Conservation (phyloP, 2,113 vertebrate species). For the Emydura subglobosa region DNA sequence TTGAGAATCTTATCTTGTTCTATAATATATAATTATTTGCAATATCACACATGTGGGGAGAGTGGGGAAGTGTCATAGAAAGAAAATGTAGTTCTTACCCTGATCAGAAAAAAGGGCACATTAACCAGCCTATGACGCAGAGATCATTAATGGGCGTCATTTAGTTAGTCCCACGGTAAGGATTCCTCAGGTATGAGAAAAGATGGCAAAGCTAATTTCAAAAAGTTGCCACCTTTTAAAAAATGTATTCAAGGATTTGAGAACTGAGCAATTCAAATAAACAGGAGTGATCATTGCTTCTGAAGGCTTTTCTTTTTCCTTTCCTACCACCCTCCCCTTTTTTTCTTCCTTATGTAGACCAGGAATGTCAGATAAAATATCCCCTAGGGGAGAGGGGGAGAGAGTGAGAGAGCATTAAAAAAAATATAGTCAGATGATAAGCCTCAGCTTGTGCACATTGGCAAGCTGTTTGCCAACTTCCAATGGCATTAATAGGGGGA, state of each 20-base stretch:
- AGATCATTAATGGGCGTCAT: conserved; percentile 69
- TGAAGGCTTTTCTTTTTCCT: neutral
- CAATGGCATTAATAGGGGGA: conserved; percentile 35
- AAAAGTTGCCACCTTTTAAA: conserved; percentile 60
- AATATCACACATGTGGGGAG: conserved; percentile 41
- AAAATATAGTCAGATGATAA: neutral
- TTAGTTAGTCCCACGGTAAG: conserved; percentile 62
- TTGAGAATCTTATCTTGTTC: conserved; percentile 27
- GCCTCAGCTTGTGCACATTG: neutral
- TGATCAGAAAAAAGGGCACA: conserved; percentile 66
- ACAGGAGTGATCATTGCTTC: neutral
- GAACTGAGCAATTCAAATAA: conserved; percentile 27
- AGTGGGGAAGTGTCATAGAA: conserved; percentile 48
- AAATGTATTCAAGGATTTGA: conserved; percentile 50
- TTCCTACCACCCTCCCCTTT: conserved; percentile 25
- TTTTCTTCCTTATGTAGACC: conserved; percentile 42
- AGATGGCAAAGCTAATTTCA: conserved; percentile 63
- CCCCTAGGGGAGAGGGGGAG: conserved; percentile 19
- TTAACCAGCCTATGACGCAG: conserved; percentile 4
- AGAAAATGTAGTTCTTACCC: conserved; percentile 58
- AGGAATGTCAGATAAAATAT: conserved; percentile 37
- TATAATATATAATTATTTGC: conserved; percentile 53
- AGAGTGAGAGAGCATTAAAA: conserved; percentile 24
- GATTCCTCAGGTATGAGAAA: conserved; percentile 57
- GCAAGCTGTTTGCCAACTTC: conserved; percentile 16